phyloP scores from a whole-genome alignment of 2,888 invertebrate species.

The Megaustenia siamemsis region DNA sequence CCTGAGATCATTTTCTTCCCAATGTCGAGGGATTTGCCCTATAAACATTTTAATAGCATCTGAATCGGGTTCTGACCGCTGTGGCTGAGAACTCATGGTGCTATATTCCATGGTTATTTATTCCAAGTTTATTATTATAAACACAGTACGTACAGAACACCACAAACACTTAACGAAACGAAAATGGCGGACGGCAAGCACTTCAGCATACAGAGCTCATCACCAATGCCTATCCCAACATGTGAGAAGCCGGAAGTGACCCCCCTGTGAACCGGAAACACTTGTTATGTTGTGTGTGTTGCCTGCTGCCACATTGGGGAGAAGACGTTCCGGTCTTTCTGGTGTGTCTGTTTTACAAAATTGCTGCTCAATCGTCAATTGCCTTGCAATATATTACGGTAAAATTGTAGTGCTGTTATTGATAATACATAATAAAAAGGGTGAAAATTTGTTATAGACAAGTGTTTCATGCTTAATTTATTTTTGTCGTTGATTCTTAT shows the following conservation, averaged over 20 bases:
- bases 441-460: too few species aligned
- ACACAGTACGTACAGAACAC: conserved; percentile 73
- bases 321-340: neutral
- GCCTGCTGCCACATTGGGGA: conserved; percentile 16
- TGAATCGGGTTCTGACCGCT: conserved; percentile 88
- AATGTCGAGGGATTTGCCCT: conserved; percentile 91
- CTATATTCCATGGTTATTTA: conserved; percentile 70
- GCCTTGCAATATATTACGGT: too few species aligned
- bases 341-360: too few species aligned
- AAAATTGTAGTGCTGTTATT: too few species aligned
- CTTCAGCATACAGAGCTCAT: too few species aligned
- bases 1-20: conserved; percentile 97
- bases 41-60: conserved; percentile 99
- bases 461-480: too few species aligned
- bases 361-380: too few species aligned
- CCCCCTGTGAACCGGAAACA: neutral
- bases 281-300: conserved; percentile 27
- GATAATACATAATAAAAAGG: too few species aligned
- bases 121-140: too few species aligned
- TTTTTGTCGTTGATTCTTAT: too few species aligned
- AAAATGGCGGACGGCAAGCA: conserved; percentile 71
- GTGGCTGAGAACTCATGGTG: conserved; percentile 62
- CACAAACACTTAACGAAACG: conserved; percentile 67
- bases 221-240: too few species aligned
- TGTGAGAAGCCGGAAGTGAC: neutral